Percentiles rank a stretch among this genome's conserved stretches.
phyloP scores from a whole-genome alignment of 2,113 vertebrate genomes.

The Amblyornis subalaris region DNA sequence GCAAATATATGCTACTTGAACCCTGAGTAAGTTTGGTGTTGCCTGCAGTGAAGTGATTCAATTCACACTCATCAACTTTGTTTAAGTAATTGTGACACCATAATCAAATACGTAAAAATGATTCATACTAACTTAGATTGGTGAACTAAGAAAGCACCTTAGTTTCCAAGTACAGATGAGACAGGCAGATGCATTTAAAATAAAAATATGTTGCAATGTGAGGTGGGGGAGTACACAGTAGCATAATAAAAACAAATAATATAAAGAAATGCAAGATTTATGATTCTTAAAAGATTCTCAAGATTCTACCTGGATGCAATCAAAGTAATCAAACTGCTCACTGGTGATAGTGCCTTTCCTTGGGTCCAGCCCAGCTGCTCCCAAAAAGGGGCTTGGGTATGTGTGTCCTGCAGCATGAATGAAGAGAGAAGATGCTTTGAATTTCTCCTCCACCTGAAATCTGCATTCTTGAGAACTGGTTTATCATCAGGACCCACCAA shows the following conservation, averaged over 20 bases:
- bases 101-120: background rate
- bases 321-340: background rate
- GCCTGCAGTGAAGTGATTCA: background rate
- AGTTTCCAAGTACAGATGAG: background rate
- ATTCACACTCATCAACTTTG: background rate
- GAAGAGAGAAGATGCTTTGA: background rate
- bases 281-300: background rate
- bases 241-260: background rate
- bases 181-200: background rate
- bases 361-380: background rate
- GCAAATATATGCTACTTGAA: background rate
- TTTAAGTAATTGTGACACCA: background rate
- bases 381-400: background rate
- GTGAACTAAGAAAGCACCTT: background rate
- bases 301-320: background rate
- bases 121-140: background rate
- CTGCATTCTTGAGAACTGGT: background rate
- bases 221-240: background rate
- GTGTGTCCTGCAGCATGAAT: background rate
- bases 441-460: background rate
- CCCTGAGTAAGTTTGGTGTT: background rate
- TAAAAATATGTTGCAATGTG: background rate
- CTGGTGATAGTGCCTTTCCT: background rate
- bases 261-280: background rate
- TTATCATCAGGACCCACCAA: background rate